Conservation (phyloP, 1,140 invertebrate genomes). For the Oppia nitens region DNA sequence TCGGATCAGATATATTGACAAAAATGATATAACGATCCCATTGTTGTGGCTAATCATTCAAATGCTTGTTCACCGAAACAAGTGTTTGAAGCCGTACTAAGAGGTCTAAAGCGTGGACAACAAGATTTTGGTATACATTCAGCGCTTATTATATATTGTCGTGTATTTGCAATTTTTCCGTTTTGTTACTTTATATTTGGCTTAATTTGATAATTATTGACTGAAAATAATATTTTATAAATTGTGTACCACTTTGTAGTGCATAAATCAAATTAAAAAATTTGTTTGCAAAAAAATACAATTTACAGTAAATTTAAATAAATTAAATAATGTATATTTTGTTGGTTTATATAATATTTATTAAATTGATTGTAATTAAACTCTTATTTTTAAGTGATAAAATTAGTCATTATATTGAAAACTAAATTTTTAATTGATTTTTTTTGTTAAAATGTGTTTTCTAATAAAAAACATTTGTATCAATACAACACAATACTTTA, state of each 20-base stretch:
- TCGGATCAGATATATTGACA: conserved; percentile 25
- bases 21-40: conserved; percentile 16
- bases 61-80: conserved; percentile 25
- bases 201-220: neutral
- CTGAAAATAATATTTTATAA: neutral
- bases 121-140: conserved; percentile 34
- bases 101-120: conserved; percentile 33
- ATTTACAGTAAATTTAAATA: too few species aligned
- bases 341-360: too few species aligned
- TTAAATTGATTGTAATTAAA: too few species aligned
- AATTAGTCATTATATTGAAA: too few species aligned
- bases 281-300: too few species aligned
- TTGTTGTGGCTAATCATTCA: conserved; percentile 7
- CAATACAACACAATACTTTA: too few species aligned
- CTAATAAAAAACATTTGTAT: too few species aligned
- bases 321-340: too few species aligned
- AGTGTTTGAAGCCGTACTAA: conserved; percentile 32
- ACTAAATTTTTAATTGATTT: too few species aligned
- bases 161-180: conserved; percentile 30
- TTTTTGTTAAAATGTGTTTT: too few species aligned
- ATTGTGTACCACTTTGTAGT: conserved; percentile 30
- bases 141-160: conserved; percentile 34
- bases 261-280: too few species aligned
- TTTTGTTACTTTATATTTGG: conserved; percentile 10
- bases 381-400: too few species aligned